Percentiles rank a stretch among this genome's conserved stretches.
Evolutionary conservation across 2,113 vertebrate genomes (phyloP).

Genomic region (Clarias batrachus): DNA sequence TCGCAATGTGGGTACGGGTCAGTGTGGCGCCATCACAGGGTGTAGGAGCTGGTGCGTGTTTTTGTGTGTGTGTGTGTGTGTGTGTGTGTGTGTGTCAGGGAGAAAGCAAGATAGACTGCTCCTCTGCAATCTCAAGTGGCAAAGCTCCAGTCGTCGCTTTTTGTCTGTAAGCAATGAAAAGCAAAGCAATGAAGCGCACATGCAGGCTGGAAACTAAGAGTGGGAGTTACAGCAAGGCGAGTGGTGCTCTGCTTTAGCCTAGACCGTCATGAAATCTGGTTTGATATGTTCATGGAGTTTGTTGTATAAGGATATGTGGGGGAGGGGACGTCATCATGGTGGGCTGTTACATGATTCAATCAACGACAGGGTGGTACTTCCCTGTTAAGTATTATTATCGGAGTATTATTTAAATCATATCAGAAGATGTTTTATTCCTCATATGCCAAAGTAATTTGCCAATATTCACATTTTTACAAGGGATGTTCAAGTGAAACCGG

Average conservation of each 20-base stretch:
- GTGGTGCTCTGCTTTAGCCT: not conserved
- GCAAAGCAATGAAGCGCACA: not conserved
- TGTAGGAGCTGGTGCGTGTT: constrained; percentile 1
- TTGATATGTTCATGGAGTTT: not conserved
- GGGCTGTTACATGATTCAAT: not conserved
- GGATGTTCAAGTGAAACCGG: too few species aligned
- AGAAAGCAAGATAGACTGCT: constrained; percentile 24
- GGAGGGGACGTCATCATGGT: not conserved
- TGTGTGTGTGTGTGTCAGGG: constrained; percentile 10
- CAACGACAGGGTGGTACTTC: not conserved
- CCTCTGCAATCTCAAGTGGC: constrained; percentile 11
- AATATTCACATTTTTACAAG: not conserved
- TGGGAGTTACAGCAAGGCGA: not conserved
- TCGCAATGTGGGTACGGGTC: constrained; percentile 26
- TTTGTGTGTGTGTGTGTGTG: constrained; percentile 20
- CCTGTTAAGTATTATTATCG: not conserved
- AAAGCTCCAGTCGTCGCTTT: constrained; percentile 14
- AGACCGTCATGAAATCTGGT: not conserved
- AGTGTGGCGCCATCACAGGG: constrained; percentile 21
- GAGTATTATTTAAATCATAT: not conserved
- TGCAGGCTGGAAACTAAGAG: not conserved
- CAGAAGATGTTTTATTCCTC: not conserved
- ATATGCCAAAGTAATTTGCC: not conserved
- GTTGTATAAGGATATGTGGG: not conserved
- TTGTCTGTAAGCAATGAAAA: not conserved